A percentile compares a stretch with the other conserved stretches of the same genome.
phyloP scores from a whole-genome alignment of 2,888 invertebrate species.

The Matsumyia berberina region DNA sequence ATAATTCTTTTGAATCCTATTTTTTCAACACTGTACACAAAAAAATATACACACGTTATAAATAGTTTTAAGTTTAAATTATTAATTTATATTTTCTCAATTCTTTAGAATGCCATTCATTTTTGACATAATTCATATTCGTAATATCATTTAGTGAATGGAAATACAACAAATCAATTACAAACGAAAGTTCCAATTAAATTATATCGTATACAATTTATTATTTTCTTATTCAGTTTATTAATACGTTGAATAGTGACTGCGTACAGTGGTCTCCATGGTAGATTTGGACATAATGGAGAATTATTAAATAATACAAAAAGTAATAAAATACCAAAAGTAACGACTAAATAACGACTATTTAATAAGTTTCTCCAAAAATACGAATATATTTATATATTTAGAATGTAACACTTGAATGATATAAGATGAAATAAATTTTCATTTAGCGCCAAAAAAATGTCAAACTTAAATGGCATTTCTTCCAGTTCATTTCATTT shows the following conservation, averaged over 20 bases:
- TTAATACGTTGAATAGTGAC: slow-evolving; percentile 80
- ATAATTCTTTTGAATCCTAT: slow-evolving; percentile 8
- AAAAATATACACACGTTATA: slow-evolving; percentile 51
- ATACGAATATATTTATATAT: slow-evolving; percentile 35
- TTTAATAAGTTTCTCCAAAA: slow-evolving; percentile 78
- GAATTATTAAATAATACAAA: slow-evolving; percentile 77
- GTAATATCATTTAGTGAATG: slow-evolving; percentile 70
- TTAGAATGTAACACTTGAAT: slow-evolving; percentile 37
- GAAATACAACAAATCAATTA: slow-evolving; percentile 53
- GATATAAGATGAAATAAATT: slow-evolving; percentile 20
- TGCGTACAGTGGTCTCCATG: slow-evolving; percentile 84
- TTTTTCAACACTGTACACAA: slow-evolving; percentile 57
- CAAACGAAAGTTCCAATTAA: slow-evolving; percentile 16
- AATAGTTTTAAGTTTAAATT: slow-evolving; percentile 45
- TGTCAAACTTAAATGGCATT: slow-evolving; percentile 76
- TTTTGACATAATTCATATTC: slow-evolving; percentile 71
- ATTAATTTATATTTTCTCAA: slow-evolving; percentile 16
- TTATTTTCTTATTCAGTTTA: slow-evolving; percentile 49
- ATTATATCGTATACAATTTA: slow-evolving; percentile 41
- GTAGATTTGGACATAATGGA: slow-evolving; percentile 83
- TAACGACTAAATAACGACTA: slow-evolving; percentile 73
- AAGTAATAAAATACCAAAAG: slow-evolving; percentile 74
- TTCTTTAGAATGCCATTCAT: slow-evolving; percentile 75
- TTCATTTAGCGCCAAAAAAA: slow-evolving; percentile 45
- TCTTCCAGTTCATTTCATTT: slow-evolving; percentile 60